Base-by-base conservation (phyloP, 2,888 invertebrate species). In the Flexamia atlantica region DNA sequence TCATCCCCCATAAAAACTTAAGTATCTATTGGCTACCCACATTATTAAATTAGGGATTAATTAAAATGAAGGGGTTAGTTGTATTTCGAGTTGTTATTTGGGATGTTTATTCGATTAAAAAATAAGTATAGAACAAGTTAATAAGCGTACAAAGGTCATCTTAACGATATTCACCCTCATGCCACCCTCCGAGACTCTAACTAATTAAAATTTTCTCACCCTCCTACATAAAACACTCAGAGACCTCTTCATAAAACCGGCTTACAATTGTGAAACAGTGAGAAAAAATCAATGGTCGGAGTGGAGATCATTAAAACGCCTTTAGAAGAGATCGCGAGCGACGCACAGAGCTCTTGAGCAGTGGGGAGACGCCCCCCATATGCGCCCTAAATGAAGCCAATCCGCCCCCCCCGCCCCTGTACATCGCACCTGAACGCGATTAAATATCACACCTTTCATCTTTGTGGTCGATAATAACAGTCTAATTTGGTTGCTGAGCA, bases 251-350 rank as follows among this genome's bases (percentile, higher is more conserved):
- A 46, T 46, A 46, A 46, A 12, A 46, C 46, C 7, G n/a, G 4
- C 46, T 46, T 46, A 17, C 46, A 17, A 46, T 46, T 46, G 17
- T 46, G 12, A 46, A 46, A 46, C n/a, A 17, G 10, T 17, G 23
- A 57, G 57, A 7, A 57, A 57, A 23, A 57, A 23, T 57, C 57
- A 57, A 57, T 23, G 23, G 57, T 57, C 23, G 23, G 12, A 23
- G 57, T 57, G 20, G 20, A 23, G 20, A 57, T 57, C 57, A 57
- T 57, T 57, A 57, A 57, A 57, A 57, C 23, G 23, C 57, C 57
- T 57, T 23, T 57, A 46, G 57, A 57, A 20, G 57, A 10, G 23
- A 57, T 57, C 57, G n/a, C n/a, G n/a, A n/a, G n/a, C 23, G 12
- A 57, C 9, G 17, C 46, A 46, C 12, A 12, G 46, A 2, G n/a